These are phyloP conservation scores for Thalassophryne amazonica DNA, from an alignment of 2,797 vertebrate genomes.

Conservation along the genomic window DNA sequence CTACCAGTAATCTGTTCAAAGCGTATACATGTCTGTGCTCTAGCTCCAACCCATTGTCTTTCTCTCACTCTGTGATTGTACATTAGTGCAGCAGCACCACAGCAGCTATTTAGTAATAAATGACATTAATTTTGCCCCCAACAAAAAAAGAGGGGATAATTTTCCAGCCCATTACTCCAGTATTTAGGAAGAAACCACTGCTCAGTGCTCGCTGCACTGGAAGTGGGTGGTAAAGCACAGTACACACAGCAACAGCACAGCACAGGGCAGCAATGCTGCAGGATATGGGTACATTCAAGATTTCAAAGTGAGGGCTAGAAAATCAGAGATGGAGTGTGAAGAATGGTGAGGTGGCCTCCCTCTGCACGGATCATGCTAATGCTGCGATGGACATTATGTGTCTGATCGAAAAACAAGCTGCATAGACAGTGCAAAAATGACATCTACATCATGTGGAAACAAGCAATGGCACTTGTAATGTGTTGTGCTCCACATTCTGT, in stretches of 20 bases:
- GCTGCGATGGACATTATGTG: no score
- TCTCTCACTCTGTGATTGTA: not conserved
- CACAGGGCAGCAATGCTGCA: not conserved
- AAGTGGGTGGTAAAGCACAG: conserved; percentile 49
- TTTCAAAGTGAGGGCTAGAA: conserved; percentile 7
- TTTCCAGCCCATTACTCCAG: conserved; percentile 74
- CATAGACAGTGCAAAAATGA: no score
- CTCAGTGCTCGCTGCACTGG: conserved; percentile 27
- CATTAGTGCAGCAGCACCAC: conserved; percentile 24
- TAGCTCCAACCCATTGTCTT: not conserved
- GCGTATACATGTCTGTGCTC: conserved; percentile 9
- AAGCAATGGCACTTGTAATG: no score
- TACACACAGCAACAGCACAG: conserved; percentile 35
- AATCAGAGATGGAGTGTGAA: not conserved
- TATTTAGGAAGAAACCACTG: conserved; percentile 54
- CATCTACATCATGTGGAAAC: no score
- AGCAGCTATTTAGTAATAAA: conserved; percentile 70
- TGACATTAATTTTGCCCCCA: conserved; percentile 59
- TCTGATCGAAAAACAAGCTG: no score
- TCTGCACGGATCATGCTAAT: no score
- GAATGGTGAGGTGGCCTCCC: not conserved
- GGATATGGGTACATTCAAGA: not conserved
- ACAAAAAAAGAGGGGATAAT: conserved; percentile 59
- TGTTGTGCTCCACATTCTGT: no score
- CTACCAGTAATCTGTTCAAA: conserved; percentile 35